phyloP scores from a whole-genome alignment of 1,140 invertebrate species.

The Dermatophagoides farinae region DNA sequence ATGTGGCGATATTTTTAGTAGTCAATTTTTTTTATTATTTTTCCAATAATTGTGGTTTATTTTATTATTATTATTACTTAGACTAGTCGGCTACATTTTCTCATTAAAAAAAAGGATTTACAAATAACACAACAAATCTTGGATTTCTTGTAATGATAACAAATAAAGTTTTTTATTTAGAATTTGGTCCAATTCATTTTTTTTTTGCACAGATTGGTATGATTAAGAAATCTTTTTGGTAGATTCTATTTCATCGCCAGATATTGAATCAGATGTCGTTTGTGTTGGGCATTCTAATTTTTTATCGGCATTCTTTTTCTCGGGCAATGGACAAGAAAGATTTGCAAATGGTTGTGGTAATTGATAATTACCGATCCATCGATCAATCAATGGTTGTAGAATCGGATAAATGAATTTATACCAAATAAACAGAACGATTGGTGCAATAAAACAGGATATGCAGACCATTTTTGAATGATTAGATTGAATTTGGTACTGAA shows the following conservation, averaged over 20 bases:
- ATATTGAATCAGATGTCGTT: neutral
- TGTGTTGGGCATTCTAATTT: neutral
- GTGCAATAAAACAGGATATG: slow-evolving; percentile 52
- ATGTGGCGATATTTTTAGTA: too few relatives aligned
- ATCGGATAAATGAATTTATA: slow-evolving; percentile 51
- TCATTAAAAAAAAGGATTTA: too few relatives aligned
- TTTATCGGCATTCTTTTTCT: slow-evolving; percentile 17
- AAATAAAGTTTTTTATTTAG: neutral
- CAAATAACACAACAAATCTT: too few relatives aligned
- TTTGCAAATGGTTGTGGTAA: slow-evolving; percentile 4
- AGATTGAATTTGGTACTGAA: neutral
- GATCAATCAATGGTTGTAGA: slow-evolving; percentile 49
- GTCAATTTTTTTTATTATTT: too few relatives aligned
- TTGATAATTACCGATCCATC: slow-evolving; percentile 18
- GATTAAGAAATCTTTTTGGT: too few relatives aligned
- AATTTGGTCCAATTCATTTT: neutral
- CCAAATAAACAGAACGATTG: slow-evolving; percentile 47
- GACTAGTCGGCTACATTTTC: neutral
- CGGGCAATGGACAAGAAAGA: slow-evolving; percentile 12
- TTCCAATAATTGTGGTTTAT: too few relatives aligned
- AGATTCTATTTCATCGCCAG: neutral
- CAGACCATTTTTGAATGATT: slow-evolving; percentile 41
- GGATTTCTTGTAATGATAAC: too few relatives aligned
- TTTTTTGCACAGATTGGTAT: too few relatives aligned
- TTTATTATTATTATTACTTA: neutral